A percentile compares a stretch with the other conserved stretches of the same genome.
Conservation (phyloP, 2,888 invertebrate genomes). For the Sipha maydis region DNA sequence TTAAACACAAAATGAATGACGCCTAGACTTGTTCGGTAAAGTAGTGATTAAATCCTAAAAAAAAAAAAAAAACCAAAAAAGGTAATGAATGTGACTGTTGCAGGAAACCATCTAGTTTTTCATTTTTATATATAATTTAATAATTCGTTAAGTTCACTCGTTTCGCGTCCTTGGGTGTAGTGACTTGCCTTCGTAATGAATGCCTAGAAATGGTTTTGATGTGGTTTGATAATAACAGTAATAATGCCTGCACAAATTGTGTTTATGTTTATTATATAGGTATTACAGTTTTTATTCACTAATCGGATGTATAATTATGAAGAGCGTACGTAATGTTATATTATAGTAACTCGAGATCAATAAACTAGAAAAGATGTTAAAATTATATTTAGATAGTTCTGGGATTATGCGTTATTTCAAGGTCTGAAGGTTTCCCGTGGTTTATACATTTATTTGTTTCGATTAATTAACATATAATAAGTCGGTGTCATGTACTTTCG, state of each 20-base stretch:
- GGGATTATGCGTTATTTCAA: not conserved
- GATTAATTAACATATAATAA: not conserved
- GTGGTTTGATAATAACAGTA: slow-evolving; percentile 36
- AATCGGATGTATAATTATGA: not conserved
- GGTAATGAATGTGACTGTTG: not conserved
- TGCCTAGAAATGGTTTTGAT: not conserved
- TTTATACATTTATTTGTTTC: not conserved
- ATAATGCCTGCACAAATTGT: not conserved
- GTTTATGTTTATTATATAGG: not conserved
- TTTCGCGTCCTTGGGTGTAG: slow-evolving; percentile 14
- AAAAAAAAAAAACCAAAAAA: not conserved
- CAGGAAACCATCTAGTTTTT: slow-evolving; percentile 25
- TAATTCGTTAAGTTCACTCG: slow-evolving; percentile 11
- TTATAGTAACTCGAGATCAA: not conserved
- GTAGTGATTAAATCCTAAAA: slow-evolving; percentile 28
- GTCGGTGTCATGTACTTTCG: too few species aligned
- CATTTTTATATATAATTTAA: slow-evolving; percentile 9
- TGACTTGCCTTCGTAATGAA: slow-evolving; percentile 1
- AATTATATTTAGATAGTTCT: not conserved
- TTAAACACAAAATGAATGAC: not conserved
- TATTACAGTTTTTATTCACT: slow-evolving; percentile 2
- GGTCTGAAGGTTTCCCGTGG: not conserved
- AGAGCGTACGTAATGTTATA: not conserved
- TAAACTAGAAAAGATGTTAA: not conserved
- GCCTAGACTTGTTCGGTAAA: not conserved